Evolutionary conservation across 1,140 invertebrate species (phyloP).

Genomic region (Drosophila azteca): DNA sequence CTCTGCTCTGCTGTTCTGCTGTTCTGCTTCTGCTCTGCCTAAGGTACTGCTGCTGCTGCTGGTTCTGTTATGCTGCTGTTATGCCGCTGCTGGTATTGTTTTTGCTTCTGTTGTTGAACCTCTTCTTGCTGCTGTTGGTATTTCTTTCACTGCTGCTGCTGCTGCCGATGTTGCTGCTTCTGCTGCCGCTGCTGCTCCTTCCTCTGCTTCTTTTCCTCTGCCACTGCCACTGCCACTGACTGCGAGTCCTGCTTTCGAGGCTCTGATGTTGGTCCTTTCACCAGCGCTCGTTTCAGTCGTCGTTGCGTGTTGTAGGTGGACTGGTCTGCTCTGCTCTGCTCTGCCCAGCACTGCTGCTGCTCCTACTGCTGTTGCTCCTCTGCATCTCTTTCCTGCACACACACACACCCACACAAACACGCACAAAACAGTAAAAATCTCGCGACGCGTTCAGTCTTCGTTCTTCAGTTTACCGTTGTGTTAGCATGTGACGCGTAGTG

Average conservation of each 20-base stretch:
- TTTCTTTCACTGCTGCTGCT: constrained; percentile 8
- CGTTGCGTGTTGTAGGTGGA: constrained; percentile 80
- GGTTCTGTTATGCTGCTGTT: constrained; percentile 9
- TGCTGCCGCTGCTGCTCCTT: constrained; percentile 41
- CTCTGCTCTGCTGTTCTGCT: too few relatives aligned
- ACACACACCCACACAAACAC: background rate
- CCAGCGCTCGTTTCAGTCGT: constrained; percentile 74
- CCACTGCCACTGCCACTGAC: background rate
- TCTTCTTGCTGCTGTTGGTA: constrained; percentile 21
- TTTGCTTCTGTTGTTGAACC: constrained; percentile 22
- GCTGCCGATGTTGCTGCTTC: constrained; percentile 9
- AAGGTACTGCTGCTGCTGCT: constrained; percentile 28
- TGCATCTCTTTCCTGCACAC: constrained; percentile 18
- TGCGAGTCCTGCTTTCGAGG: constrained; percentile 32
- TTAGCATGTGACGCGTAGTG: constrained; percentile 61
- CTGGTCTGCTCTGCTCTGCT: constrained; percentile 63
- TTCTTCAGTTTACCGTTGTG: constrained; percentile 55
- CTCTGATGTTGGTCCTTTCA: constrained; percentile 77
- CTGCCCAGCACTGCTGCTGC: constrained; percentile 36
- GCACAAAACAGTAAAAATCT: constrained; percentile 20
- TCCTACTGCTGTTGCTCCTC: constrained; percentile 33
- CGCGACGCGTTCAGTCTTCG: constrained; percentile 72
- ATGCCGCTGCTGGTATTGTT: background rate
- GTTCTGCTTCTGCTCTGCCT: constrained; percentile 3
- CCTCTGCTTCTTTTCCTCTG: constrained; percentile 16